Evolutionary conservation across 64 coral and sea anemone species (phyloP).

Genomic region (Montipora foliosa): DNA sequence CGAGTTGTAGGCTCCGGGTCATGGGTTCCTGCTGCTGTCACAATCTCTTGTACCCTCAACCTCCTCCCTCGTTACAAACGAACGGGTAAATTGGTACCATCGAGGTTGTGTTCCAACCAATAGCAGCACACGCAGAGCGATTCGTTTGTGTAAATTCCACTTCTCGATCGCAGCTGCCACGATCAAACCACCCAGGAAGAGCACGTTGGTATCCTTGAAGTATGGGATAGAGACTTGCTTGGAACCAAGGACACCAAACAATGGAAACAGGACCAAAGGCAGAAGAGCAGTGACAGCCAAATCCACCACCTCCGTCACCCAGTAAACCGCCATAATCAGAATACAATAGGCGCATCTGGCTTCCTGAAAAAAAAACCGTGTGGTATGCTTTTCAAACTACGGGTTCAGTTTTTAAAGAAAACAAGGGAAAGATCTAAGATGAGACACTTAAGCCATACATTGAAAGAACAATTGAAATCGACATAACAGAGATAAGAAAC

Average conservation of each 20-base stretch:
- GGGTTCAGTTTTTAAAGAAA: not conserved
- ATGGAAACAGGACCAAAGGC: slow-evolving; percentile 84
- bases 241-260: slow-evolving; percentile 89
- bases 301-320: slow-evolving; percentile 92
- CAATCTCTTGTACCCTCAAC: not conserved
- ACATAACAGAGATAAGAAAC: too few species aligned
- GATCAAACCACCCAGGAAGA: slow-evolving; percentile 89
- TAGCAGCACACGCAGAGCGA: slow-evolving; percentile 82
- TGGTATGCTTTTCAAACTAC: not conserved
- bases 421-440: too few species aligned
- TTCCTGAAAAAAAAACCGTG: slow-evolving; percentile 46
- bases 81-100: slow-evolving; percentile 36
- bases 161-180: slow-evolving; percentile 91
- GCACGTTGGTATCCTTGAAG: slow-evolving; percentile 94
- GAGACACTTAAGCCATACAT: too few species aligned
- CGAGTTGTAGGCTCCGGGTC: too few species aligned
- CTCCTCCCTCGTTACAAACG: too few species aligned
- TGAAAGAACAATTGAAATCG: too few species aligned
- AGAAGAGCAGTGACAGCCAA: slow-evolving; percentile 94
- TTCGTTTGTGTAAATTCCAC: slow-evolving; percentile 92
- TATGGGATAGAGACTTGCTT: slow-evolving; percentile 85
- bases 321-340: slow-evolving; percentile 90
- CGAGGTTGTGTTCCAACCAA: slow-evolving; percentile 89
- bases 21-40: not conserved
- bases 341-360: slow-evolving; percentile 91